Conservation (phyloP, 2,797 vertebrate genomes). For the Enteromius trimaculatus region DNA sequence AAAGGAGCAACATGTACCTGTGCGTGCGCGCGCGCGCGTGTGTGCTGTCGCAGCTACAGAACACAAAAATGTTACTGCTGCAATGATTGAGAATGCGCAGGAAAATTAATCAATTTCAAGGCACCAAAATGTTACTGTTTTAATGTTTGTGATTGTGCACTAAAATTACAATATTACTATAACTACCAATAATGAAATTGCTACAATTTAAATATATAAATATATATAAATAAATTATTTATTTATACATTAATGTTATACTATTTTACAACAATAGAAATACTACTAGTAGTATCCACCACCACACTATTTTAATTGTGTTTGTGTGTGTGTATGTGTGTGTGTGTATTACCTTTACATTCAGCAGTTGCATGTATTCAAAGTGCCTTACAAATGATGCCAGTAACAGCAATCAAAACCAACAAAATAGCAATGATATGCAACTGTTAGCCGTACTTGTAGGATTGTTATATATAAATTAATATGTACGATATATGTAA, state of each 20-base stretch:
- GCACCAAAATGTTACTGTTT: conserved; percentile 2
- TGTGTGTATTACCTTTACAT: no score
- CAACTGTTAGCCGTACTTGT: neutral
- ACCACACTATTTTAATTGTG: neutral
- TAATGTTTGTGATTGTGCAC: neutral
- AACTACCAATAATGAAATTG: neutral
- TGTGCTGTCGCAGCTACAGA: neutral
- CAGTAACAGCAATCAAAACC: neutral
- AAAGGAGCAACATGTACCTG: conserved; percentile 72
- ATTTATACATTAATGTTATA: neutral
- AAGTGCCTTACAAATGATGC: no score
- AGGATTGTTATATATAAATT: no score
- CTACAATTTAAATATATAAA: neutral
- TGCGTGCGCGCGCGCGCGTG: neutral
- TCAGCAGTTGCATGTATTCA: no score
- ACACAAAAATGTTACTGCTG: conserved; percentile 24
- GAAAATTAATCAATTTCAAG: neutral
- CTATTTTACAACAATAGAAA: neutral
- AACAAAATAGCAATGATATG: neutral
- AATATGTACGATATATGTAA: no score
- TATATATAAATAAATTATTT: neutral
- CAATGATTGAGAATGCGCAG: neutral
- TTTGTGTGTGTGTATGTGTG: no score
- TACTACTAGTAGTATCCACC: neutral
- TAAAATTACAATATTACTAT: neutral